Evolutionary conservation across 1,140 invertebrate species (phyloP), one percentile per base, ranked within the genome.

Genomic region (Neodiprion virginianus): DNA sequence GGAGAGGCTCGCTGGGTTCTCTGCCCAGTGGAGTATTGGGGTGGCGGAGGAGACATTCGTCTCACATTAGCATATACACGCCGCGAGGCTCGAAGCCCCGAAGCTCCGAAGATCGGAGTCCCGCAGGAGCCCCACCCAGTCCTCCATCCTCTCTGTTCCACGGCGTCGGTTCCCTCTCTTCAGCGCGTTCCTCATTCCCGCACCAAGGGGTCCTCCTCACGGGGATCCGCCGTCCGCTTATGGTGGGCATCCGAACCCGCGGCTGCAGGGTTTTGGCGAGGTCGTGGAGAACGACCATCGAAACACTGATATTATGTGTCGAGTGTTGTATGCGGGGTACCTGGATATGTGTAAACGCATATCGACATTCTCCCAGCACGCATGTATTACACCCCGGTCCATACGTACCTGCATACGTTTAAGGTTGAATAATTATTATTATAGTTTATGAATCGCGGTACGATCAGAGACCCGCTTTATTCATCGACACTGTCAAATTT

Each of bases 11-110:
- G 28, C 28, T 12, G n/a, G 53, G 53, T 8, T 14, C 11, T 14
- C 53, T 8, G 11, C 53, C 4, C 8, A 12, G 53, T 61, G 11
- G 11, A 14, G 53, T 5, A 61, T 61, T 61, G 11, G 53, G 53
- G n/a, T 61, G 53, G 11, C 53, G 53, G 53, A 61, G 53, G 53
- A 61, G 53, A 61, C 85, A 86, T 86, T 85, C 84, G 83, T 86
- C 84, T 86, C 83, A 77, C 84, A 86, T 86, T 86, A 86, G 85
- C 85, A 86, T 86, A 86, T 85, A 86, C 84, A 86, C 79, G 83
- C 82, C 79, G 78, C 74, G 78, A 78, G 68, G 21, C 66, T 65
- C 72, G 72, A 65, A 79, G 77, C 75, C 68, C 77, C 67, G 28
- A 40, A 40, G 28, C 1, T 40, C 28, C 2, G 28, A 40, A 21